Evolutionary conservation across 2,888 invertebrate species (phyloP), one percentile per base, ranked within the genome.

Genomic region (Parascotia fuliginaria): DNA sequence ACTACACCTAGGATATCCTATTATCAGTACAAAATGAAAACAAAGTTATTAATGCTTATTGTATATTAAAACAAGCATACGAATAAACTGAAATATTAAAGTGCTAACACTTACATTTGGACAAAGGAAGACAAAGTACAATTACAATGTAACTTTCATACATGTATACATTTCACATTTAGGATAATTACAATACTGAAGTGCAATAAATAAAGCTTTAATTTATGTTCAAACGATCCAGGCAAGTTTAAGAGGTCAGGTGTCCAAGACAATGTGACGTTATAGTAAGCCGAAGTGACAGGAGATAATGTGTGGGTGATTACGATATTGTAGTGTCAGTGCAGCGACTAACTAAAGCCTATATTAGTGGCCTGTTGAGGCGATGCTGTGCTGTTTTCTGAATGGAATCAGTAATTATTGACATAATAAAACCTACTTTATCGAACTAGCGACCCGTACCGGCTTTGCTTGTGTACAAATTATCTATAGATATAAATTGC

Each of bases 241-340:
- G 28, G n/a, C 28, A 16, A 29, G 16, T 11, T 34, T 31, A 28
- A 42, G 38, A 46, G 12, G 19, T 38, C 9, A 39, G 40, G 27
- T 43, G 24, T 15, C 16, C 44, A 43, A 52, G 37, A 24, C 31
- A 45, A 34, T 44, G 38, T 50, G 41, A 55, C 41, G 32, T 24
- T n/a, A 14, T 4, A 28, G 33, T 62, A 57, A 52, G 50, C 50
- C 31, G 16, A 24, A 22, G 16, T 51, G 63, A 51, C 55, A 45
- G 46, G 38, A 15, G 37, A 43, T 62, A 62, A 62, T 57, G 31
- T 46, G 40, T 53, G 49, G 50, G 54, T 65, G 56, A 65, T 65
- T 51, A 63, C 43, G 40, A 54, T 62, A 52, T 60, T 65, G 47
- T 29, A 49, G 53, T 37, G 49, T 16, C 31, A 27, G 22, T 28